phyloP scores from a whole-genome alignment of 2,888 invertebrate species.

The Biston betularia region DNA sequence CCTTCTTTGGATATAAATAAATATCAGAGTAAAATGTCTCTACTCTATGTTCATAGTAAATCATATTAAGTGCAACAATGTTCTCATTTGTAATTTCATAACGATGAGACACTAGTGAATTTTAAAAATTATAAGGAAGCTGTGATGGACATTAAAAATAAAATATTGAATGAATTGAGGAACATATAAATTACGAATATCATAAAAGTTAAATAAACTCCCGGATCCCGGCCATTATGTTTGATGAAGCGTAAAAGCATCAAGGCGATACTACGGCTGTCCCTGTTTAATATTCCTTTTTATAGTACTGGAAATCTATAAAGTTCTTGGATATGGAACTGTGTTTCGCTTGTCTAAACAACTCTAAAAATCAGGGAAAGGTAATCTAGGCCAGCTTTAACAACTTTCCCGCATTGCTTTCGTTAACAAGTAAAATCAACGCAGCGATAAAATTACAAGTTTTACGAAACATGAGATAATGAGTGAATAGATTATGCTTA shows the following conservation, averaged over 20 bases:
- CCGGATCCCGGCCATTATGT: slow-evolving; percentile 30
- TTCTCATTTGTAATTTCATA: neutral
- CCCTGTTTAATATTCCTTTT: slow-evolving; percentile 45
- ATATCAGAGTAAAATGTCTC: neutral
- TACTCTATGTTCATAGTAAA: neutral
- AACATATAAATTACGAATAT: slow-evolving; percentile 21
- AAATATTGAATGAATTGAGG: slow-evolving; percentile 20
- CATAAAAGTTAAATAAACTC: slow-evolving; percentile 36
- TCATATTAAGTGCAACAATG: slow-evolving; percentile 6
- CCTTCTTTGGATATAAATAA: slow-evolving; percentile 24
- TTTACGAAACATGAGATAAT: slow-evolving; percentile 1
- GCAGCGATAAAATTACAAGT: slow-evolving; percentile 7
- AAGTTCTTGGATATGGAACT: slow-evolving; percentile 45
- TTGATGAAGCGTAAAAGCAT: slow-evolving; percentile 42
- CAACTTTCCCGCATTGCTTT: slow-evolving; percentile 68
- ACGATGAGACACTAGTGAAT: slow-evolving; percentile 9
- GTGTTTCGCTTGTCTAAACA: slow-evolving; percentile 61
- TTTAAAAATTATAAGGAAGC: slow-evolving; percentile 22
- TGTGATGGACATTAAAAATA: slow-evolving; percentile 1
- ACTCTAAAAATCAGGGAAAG: slow-evolving; percentile 57
- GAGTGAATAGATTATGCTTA: slow-evolving; percentile 7
- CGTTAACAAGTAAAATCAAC: slow-evolving; percentile 54
- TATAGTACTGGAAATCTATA: slow-evolving; percentile 46
- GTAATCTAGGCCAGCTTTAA: slow-evolving; percentile 70
- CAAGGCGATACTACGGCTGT: slow-evolving; percentile 31